Percentiles rank a stretch among this genome's conserved stretches.
Conservation (phyloP, 1,140 invertebrate species). For the Telenomus remus region DNA sequence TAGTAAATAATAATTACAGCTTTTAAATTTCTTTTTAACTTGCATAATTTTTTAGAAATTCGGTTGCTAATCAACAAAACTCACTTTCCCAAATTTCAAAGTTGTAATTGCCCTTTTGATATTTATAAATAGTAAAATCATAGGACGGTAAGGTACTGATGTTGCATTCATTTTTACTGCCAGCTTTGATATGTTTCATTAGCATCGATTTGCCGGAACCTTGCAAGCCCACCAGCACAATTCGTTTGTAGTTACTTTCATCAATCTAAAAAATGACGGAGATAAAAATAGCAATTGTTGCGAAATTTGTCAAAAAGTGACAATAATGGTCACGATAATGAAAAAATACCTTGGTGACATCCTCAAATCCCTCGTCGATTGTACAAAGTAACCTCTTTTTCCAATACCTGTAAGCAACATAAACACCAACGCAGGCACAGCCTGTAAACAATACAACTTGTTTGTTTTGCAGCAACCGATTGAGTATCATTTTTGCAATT, state of each 20-base stretch:
- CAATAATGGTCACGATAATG: background rate
- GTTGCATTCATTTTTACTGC: conserved; percentile 56
- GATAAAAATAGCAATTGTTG: background rate
- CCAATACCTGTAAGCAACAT: conserved; percentile 72
- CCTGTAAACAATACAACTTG: conserved; percentile 62
- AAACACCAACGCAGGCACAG: conserved; percentile 70
- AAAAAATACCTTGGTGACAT: conserved; percentile 68
- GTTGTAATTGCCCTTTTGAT: conserved; percentile 63
- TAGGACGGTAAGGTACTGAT: conserved; percentile 62
- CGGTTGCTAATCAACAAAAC: conserved; percentile 18
- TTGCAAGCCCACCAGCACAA: conserved; percentile 71
- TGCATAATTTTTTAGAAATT: too few species aligned
- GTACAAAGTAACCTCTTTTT: conserved; percentile 68
- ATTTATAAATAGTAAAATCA: conserved; percentile 69
- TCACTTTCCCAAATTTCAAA: conserved; percentile 72
- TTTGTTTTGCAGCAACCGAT: conserved; percentile 39
- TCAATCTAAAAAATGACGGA: conserved; percentile 60
- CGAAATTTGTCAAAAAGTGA: background rate
- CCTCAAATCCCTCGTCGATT: conserved; percentile 74
- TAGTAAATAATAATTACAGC: background rate
- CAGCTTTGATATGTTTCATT: conserved; percentile 66
- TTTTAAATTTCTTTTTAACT: too few species aligned
- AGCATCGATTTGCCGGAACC: conserved; percentile 72
- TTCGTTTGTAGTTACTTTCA: conserved; percentile 68
- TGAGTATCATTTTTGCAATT: conserved; percentile 35